Evolutionary conservation across 64 coral and sea anemone species (phyloP).

Genomic region (Cladopsammia gracilis): DNA sequence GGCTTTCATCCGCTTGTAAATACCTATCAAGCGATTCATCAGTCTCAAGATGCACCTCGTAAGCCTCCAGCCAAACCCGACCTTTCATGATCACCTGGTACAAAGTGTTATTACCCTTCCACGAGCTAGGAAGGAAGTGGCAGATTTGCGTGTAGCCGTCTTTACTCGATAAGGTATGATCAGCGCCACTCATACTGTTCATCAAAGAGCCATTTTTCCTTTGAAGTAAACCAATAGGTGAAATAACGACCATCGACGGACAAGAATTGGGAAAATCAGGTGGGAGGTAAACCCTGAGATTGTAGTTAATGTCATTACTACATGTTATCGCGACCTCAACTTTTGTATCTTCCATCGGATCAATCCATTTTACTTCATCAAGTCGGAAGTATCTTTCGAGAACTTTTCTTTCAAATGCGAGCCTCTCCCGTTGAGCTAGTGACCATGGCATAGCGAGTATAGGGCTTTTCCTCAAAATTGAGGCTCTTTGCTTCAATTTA

Average conservation of each 20-base stretch:
- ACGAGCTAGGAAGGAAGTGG: not conserved
- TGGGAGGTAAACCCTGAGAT: slow-evolving; percentile 55
- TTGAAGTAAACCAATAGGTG: not conserved
- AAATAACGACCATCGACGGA: slow-evolving; percentile 6
- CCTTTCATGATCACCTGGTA: slow-evolving; percentile 61
- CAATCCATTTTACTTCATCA: slow-evolving; percentile 84
- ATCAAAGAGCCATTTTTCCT: not conserved
- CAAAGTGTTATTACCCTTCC: slow-evolving; percentile 41
- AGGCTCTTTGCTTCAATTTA: not conserved
- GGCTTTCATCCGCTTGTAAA: slow-evolving; percentile 8
- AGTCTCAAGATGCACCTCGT: slow-evolving; percentile 31
- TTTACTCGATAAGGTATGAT: slow-evolving; percentile 26
- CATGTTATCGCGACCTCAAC: slow-evolving; percentile 34
- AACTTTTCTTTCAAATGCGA: slow-evolving; percentile 54
- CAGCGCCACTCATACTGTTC: not conserved
- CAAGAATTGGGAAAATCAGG: slow-evolving; percentile 70
- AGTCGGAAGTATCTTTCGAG: slow-evolving; percentile 59
- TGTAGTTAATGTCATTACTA: slow-evolving; percentile 46
- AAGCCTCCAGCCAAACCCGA: slow-evolving; percentile 51
- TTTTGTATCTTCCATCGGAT: slow-evolving; percentile 9
- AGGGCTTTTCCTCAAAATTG: not conserved
- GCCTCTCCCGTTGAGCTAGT: slow-evolving; percentile 44
- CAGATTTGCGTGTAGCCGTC: slow-evolving; percentile 56
- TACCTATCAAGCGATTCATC: slow-evolving; percentile 53
- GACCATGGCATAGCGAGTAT: slow-evolving; percentile 47